Conservation (phyloP, 2,797 vertebrate genomes). For the Cryptoblepharus egeriae region DNA sequence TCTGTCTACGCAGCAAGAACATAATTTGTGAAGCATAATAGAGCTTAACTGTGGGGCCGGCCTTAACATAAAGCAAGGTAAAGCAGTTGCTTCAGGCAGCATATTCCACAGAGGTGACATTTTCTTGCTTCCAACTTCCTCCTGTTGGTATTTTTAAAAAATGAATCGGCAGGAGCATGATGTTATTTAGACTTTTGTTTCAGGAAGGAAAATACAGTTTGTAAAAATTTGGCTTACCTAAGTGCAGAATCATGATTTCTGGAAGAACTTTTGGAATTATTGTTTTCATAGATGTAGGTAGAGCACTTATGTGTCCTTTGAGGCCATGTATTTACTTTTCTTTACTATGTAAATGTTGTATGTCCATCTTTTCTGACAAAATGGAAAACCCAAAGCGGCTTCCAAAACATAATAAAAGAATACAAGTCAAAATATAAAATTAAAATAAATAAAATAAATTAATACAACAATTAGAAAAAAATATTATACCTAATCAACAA, state of each 20-base stretch:
- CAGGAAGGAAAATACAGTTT: neutral
- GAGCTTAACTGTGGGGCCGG: neutral
- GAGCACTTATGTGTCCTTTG: no score
- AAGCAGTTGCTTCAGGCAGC: neutral
- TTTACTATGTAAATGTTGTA: no score
- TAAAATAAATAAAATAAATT: no score
- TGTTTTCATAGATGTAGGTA: neutral
- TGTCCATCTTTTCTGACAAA: no score
- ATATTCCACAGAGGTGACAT: neutral
- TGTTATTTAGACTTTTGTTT: neutral
- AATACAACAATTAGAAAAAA: no score
- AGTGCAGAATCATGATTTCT: neutral
- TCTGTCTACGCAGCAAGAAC: constrained; percentile 10
- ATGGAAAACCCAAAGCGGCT: no score
- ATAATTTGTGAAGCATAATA: neutral
- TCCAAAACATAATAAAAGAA: no score
- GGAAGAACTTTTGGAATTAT: neutral
- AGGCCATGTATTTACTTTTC: no score
- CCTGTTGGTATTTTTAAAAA: neutral
- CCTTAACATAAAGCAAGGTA: constrained; percentile 5
- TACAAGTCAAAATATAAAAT: no score
- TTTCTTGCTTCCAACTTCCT: neutral
- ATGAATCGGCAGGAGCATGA: no score
- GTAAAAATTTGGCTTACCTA: neutral
- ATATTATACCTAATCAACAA: no score